Conservation (phyloP, 2,113 vertebrate genomes). For the Puffinus mauretanicus region DNA sequence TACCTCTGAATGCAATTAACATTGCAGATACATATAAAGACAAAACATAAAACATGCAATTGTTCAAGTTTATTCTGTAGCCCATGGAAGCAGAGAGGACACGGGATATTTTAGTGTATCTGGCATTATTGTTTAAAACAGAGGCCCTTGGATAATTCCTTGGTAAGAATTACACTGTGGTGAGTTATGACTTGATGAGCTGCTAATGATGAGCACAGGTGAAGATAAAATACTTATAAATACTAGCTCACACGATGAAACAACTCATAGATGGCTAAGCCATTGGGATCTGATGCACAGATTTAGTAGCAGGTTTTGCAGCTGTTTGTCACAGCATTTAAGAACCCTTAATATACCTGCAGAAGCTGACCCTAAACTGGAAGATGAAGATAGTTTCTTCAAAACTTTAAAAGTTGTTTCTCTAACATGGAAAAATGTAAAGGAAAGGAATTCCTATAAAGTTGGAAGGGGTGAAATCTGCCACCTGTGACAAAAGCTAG, state of each 20-base stretch:
- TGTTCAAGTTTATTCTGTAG: neutral
- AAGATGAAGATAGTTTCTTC: neutral
- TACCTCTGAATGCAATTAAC: neutral
- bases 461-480: neutral
- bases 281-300: neutral
- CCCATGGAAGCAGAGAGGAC: neutral
- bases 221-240: neutral
- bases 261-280: neutral
- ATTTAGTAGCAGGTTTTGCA: neutral
- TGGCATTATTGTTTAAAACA: neutral
- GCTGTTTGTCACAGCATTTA: neutral
- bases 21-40: neutral
- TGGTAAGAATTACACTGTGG: neutral
- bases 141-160: neutral
- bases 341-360: neutral
- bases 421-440: neutral
- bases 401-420: neutral
- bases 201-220: neutral
- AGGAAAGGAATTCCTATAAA: neutral
- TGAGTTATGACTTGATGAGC: neutral
- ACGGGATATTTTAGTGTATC: neutral
- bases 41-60: neutral
- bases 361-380: neutral
- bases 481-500: neutral
- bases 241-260: neutral